Percentiles rank a stretch among this genome's conserved stretches.
phyloP scores from a whole-genome alignment of 2,113 vertebrate genomes.

The Tychaedon coryphoeus region DNA sequence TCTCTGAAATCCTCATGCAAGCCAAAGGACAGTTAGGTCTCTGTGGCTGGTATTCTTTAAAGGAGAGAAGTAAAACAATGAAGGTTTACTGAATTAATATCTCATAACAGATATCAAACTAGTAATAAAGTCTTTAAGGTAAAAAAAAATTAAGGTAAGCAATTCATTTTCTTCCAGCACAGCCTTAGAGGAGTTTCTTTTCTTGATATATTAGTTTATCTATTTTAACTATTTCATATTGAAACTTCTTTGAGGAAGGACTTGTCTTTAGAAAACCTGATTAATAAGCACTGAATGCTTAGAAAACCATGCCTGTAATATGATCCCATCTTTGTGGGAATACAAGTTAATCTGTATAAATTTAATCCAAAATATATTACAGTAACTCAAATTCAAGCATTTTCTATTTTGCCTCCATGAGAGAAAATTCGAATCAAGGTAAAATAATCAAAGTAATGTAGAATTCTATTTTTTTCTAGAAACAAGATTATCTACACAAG shows the following conservation, averaged over 20 bases:
- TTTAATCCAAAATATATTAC: background rate
- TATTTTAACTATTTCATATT: background rate
- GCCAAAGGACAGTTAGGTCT: background rate
- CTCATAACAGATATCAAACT: background rate
- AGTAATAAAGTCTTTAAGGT: background rate
- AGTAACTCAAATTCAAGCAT: background rate
- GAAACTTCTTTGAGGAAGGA: background rate
- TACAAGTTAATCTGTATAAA: background rate
- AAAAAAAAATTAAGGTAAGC: background rate
- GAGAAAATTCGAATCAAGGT: background rate
- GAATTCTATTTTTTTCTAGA: background rate
- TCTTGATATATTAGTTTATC: background rate
- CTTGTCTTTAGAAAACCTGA: background rate
- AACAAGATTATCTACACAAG: background rate
- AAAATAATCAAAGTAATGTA: background rate
- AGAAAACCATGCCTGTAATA: background rate
- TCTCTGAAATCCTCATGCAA: background rate
- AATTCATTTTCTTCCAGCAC: background rate
- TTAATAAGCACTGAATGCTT: background rate
- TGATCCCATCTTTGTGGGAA: background rate
- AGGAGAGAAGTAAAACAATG: background rate
- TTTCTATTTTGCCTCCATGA: background rate
- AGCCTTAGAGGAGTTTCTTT: background rate
- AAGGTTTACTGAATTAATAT: background rate
- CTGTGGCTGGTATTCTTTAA: background rate